These are phyloP conservation scores for Dascillus cervinus DNA, from an alignment of 2,888 invertebrate species.

Conservation along the genomic window DNA sequence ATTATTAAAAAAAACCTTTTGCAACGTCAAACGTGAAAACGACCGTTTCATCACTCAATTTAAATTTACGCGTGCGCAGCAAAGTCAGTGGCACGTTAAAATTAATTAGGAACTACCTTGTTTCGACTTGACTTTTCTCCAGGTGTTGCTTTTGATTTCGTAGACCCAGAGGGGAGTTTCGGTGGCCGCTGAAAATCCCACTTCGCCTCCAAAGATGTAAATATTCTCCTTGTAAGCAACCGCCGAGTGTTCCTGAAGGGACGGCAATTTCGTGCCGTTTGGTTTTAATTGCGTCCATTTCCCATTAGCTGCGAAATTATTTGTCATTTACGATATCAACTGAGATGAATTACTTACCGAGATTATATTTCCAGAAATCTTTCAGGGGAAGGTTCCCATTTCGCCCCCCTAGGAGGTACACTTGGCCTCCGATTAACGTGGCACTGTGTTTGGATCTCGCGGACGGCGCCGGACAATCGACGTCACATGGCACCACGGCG, in stretches of 20 bases:
- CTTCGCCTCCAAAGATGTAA: constrained; percentile 83
- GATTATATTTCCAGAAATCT: constrained; percentile 78
- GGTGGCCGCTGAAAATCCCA: constrained; percentile 65
- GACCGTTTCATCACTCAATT: too few species aligned
- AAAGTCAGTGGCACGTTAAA: too few species aligned
- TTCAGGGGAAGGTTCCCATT: constrained; percentile 73
- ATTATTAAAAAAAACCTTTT: too few species aligned
- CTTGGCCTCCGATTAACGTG: constrained; percentile 64
- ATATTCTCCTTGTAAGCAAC: constrained; percentile 68
- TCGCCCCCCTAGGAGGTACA: constrained; percentile 78
- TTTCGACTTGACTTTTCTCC: constrained; percentile 53
- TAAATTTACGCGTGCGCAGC: too few species aligned
- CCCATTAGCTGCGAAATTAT: constrained; percentile 50
- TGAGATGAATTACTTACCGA: too few species aligned
- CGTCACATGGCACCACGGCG: constrained; percentile 47
- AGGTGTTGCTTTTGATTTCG: constrained; percentile 55
- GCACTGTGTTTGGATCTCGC: constrained; percentile 79
- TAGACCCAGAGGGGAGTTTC: constrained; percentile 84
- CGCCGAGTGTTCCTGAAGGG: constrained; percentile 78
- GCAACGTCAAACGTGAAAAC: too few species aligned
- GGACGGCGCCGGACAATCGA: constrained; percentile 53
- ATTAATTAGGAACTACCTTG: constrained; percentile 44
- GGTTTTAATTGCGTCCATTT: constrained; percentile 69
- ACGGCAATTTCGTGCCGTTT: constrained; percentile 64
- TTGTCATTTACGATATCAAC: too few species aligned